Conservation (phyloP, 35 echinoderm and acorn worm genomes). For the Anneissia japonica region DNA sequence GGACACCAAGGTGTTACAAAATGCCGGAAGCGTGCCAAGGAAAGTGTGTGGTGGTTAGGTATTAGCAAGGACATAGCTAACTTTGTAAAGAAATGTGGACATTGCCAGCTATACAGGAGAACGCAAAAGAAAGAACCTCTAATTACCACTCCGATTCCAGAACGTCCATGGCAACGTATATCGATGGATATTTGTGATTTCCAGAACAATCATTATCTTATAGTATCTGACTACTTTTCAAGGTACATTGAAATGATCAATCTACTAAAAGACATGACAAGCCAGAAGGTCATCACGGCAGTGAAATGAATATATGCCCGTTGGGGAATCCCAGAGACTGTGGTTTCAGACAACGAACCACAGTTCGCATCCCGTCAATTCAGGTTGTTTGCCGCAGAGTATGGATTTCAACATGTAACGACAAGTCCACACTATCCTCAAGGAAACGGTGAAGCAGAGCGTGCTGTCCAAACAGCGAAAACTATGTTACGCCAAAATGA, state of each 20-base stretch:
- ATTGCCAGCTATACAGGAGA: neutral
- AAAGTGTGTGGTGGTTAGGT: conserved; percentile 20
- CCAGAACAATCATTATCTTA: conserved; percentile 25
- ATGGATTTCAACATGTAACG: conserved; percentile 30
- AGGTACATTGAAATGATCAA: conserved; percentile 8
- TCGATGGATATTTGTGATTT: conserved; percentile 16
- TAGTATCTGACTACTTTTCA: conserved; percentile 20
- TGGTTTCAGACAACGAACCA: conserved; percentile 24
- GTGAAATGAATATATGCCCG: conserved; percentile 18
- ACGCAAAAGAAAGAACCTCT: conserved; percentile 5
- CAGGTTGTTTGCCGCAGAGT: conserved; percentile 24
- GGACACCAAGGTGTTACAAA: conserved; percentile 43
- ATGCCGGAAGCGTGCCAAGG: conserved; percentile 11
- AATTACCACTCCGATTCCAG: conserved; percentile 11
- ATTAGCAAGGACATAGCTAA: conserved; percentile 15
- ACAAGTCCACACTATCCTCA: conserved; percentile 23
- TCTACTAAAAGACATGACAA: neutral
- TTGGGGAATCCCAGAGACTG: conserved; percentile 27
- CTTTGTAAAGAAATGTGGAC: conserved; percentile 2
- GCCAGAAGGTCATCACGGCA: conserved; percentile 3
- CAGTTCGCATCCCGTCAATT: conserved; percentile 26
- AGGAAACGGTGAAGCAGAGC: conserved; percentile 12
- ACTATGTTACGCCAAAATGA: conserved; percentile 8
- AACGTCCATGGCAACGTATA: neutral
- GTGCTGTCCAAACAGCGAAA: conserved; percentile 28